phyloP scores from a whole-genome alignment of 1,140 invertebrate species.

The Drosophila triauraria region DNA sequence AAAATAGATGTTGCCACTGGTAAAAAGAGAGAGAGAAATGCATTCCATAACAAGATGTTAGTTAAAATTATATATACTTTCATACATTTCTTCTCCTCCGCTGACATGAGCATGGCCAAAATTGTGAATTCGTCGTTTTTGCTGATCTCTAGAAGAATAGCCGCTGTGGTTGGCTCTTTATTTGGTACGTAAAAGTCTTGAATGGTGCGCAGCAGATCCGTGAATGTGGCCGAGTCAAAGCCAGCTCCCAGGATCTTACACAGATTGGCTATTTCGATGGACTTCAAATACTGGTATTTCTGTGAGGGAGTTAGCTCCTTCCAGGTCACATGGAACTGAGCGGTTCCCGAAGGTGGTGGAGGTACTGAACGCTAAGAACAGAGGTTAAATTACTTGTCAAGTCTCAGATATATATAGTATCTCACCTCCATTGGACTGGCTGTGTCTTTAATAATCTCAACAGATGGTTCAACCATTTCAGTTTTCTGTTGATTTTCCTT shows the following conservation, averaged over 20 bases:
- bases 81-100: conserved; percentile 69
- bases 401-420: no score
- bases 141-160: conserved; percentile 64
- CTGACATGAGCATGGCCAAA: conserved; percentile 74
- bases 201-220: conserved; percentile 62
- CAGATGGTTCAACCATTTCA: not conserved
- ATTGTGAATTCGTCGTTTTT: conserved; percentile 75
- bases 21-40: conserved; percentile 5
- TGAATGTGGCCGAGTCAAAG: conserved; percentile 74
- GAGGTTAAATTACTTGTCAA: not conserved
- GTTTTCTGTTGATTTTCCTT: conserved; percentile 3
- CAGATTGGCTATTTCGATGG: conserved; percentile 63
- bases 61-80: no score
- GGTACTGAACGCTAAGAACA: conserved; percentile 57
- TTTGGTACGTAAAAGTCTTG: conserved; percentile 72
- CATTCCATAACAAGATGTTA: not conserved
- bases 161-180: conserved; percentile 64
- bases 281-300: conserved; percentile 77
- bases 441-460: not conserved
- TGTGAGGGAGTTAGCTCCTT: conserved; percentile 70
- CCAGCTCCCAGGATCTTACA: conserved; percentile 77
- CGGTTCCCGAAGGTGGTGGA: conserved; percentile 62
- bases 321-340: conserved; percentile 82
- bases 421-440: conserved; percentile 15
- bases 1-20: conserved; percentile 61